phyloP scores from a whole-genome alignment of 2,888 invertebrate species.

The Syrista parreyssii region DNA sequence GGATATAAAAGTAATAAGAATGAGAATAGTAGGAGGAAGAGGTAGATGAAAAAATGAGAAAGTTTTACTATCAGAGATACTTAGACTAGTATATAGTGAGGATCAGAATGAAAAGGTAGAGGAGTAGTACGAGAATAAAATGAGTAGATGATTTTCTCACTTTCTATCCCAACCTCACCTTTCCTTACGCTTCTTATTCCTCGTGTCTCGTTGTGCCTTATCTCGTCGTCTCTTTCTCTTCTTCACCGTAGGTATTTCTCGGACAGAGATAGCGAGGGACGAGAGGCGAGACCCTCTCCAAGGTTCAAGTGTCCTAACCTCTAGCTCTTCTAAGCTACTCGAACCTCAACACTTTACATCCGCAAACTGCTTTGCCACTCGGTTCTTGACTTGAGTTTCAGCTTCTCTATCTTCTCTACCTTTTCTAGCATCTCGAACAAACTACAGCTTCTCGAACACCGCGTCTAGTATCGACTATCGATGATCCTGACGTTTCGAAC shows the following conservation, averaged over 20 bases:
- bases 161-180: not conserved
- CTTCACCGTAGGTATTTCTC: not conserved
- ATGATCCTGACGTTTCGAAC: not conserved
- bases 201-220: not conserved
- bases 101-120: not conserved
- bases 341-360: constrained; percentile 30
- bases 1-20: not conserved
- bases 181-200: not conserved
- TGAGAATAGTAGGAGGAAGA: not conserved
- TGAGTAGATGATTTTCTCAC: not conserved
- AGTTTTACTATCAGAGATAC: not conserved
- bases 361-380: constrained; percentile 30
- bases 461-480: not conserved
- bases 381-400: not conserved
- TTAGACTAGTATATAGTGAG: not conserved
- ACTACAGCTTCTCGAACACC: not conserved
- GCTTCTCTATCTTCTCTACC: not conserved
- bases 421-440: not conserved
- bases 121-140: not conserved
- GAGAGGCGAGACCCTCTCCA: constrained; percentile 9
- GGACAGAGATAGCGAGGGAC: not conserved
- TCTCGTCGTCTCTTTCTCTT: not conserved
- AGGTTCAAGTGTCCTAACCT: constrained; percentile 31
- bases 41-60: not conserved
- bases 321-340: constrained; percentile 24